phyloP scores from a whole-genome alignment of 2,888 invertebrate genomes.

The Melieria omissa region DNA sequence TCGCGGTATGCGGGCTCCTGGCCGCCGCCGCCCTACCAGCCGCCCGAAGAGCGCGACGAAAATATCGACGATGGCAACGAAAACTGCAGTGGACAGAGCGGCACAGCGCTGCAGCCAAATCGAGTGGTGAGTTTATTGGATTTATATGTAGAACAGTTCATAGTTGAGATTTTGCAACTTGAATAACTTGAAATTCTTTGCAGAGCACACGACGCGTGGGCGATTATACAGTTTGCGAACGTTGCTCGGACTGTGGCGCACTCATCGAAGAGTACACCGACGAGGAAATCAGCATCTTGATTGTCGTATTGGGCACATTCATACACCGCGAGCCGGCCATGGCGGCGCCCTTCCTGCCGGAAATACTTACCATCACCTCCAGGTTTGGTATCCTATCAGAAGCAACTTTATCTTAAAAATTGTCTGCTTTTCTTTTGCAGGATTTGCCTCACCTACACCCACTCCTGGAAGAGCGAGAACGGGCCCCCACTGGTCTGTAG shows the following conservation, averaged over 20 bases:
- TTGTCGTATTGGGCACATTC: slow-evolving; percentile 93
- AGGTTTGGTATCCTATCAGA: slow-evolving; percentile 70
- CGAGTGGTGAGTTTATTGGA: slow-evolving; percentile 47
- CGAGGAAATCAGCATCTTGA: slow-evolving; percentile 93
- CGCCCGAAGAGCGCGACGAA: slow-evolving; percentile 56
- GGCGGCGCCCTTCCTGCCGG: slow-evolving; percentile 93
- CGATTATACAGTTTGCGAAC: slow-evolving; percentile 77
- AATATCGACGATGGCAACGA: slow-evolving; percentile 56
- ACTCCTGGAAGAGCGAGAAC: slow-evolving; percentile 90
- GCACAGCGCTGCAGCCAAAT: slow-evolving; percentile 46
- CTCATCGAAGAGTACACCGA: slow-evolving; percentile 93
- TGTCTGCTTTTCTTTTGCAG: slow-evolving; percentile 63
- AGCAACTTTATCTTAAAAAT: slow-evolving; percentile 46
- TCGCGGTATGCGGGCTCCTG: slow-evolving; percentile 70
- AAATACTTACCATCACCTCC: slow-evolving; percentile 88
- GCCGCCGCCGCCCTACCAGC: slow-evolving; percentile 67
- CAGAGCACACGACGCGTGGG: slow-evolving; percentile 74
- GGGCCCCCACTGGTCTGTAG: slow-evolving; percentile 93
- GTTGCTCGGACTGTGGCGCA: slow-evolving; percentile 88
- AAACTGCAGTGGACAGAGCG: slow-evolving; percentile 52
- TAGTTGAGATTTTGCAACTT: background rate
- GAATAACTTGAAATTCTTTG: background rate
- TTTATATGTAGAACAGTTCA: too few relatives aligned
- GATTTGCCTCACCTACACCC: slow-evolving; percentile 80
- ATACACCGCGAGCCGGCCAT: slow-evolving; percentile 94